A percentile compares a stretch with the other conserved stretches of the same genome.
Evolutionary conservation across 2,113 vertebrate species (phyloP).

Genomic region (Podilymbus podiceps): DNA sequence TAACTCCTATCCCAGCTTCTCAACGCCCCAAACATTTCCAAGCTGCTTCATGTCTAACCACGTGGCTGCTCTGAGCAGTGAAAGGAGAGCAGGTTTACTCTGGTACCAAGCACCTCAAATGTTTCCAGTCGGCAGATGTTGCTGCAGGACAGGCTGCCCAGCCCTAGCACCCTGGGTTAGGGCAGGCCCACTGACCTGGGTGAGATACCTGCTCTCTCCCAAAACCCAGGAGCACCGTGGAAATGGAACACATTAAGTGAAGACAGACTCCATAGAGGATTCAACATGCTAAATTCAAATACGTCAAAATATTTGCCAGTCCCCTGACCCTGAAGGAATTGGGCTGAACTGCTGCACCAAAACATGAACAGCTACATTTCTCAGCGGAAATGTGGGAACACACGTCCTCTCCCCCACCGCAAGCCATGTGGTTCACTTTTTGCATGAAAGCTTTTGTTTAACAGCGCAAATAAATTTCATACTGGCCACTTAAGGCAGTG

Average conservation of each 20-base stretch:
- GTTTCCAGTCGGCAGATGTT: neutral
- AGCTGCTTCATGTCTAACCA: neutral
- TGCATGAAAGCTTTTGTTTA: neutral
- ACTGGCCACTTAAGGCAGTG: neutral
- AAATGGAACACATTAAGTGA: neutral
- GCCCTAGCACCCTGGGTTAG: neutral
- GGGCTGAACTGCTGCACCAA: neutral
- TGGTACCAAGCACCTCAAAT: neutral
- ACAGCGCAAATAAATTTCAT: neutral
- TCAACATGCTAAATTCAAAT: neutral
- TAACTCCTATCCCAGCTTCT: neutral
- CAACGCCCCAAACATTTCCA: neutral
- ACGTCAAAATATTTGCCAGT: neutral
- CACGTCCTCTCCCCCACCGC: neutral
- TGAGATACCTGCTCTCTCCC: neutral
- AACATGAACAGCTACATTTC: rapidly evolving
- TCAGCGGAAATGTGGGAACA: neutral
- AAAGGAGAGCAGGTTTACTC: neutral
- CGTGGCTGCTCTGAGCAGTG: neutral
- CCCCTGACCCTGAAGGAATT: neutral
- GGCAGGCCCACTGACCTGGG: neutral
- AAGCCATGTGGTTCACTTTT: neutral
- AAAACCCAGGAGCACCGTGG: neutral
- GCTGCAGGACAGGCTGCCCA: neutral
- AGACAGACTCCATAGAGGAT: neutral